Evolutionary conservation across 2,113 vertebrate species (phyloP), one percentile per base, ranked within the genome.

Genomic region (Notechis scutatus): DNA sequence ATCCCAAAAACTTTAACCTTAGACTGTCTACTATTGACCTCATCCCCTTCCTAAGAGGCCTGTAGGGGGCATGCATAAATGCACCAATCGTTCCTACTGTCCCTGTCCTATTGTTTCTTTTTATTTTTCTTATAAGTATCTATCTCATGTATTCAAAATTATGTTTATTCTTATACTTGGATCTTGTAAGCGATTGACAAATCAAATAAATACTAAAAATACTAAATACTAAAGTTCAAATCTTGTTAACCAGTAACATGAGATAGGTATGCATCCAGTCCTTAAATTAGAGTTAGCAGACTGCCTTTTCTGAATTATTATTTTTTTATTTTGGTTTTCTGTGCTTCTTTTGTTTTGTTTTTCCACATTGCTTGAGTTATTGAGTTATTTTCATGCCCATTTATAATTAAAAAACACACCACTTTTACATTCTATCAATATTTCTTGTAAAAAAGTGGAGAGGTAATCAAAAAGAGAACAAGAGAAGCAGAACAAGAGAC

Each of bases 381-480:
- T 55, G 50, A 93, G 52, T 45, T 92, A 90, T 95, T 96, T 93
- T 88, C 39, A 59, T 85, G 42, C 12, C 56, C 93, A 96, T 95
- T 90, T 91, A 96, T 95, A 96, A 97, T 96, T 97, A 95, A 97
- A 96, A 47, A 81, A 88, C 55, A 87, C 92, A 95, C 54, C 90
- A 95, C 93, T 94, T 96, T 93, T 95, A 90, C 90, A 92, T 92
- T 0, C 45, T 91, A 96, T 96, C 96, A 96, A 94, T 96, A 97
- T 94, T 95, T 94, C 96, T 85, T 57, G 87, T 88, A 95, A 90
- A 89, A 92, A 95, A 94, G 1, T 52, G 12, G 5, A 47, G 85
- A 45, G 26, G 87, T 5, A 34, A 39, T 12, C 57, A 29, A 47
- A 29, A 34, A 21, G 34, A 39, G 3, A 56, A 42, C 2, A 23